phyloP scores from a whole-genome alignment of 2,888 invertebrate genomes.

The Sesia apiformis region DNA sequence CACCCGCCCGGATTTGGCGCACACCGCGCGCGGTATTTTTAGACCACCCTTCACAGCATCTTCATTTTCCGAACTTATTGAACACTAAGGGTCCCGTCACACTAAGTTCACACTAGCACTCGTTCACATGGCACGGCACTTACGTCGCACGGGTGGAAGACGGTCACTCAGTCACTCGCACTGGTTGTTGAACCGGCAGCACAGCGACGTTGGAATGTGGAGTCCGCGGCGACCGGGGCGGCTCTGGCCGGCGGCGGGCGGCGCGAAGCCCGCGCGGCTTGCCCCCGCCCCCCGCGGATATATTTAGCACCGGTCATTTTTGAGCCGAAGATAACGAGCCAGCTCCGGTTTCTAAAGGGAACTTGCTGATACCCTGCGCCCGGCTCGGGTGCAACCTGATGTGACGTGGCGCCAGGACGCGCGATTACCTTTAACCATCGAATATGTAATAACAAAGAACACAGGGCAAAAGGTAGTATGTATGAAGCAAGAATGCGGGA shows the following conservation, averaged over 20 bases:
- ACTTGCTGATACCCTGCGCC: conserved; percentile 17
- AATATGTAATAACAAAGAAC: no score
- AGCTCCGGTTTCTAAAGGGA: conserved; percentile 64
- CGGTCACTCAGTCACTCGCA: conserved; percentile 65
- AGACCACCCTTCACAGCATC: conserved; percentile 18
- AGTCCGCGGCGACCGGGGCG: conserved; percentile 81
- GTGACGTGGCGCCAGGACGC: conserved; percentile 28
- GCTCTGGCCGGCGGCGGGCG: conserved; percentile 66
- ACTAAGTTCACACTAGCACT: conserved; percentile 35
- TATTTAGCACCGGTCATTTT: conserved; percentile 60
- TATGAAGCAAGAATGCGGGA: no score
- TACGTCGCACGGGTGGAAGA: conserved; percentile 72
- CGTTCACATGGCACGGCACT: conserved; percentile 41
- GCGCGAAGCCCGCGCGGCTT: conserved; percentile 18
- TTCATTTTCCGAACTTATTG: background rate
- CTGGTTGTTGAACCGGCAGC: conserved; percentile 61
- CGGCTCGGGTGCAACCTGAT: conserved; percentile 30
- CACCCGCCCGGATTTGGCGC: conserved; percentile 35
- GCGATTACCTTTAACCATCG: conserved; percentile 6
- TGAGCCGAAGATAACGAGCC: conserved; percentile 50
- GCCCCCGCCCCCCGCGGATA: conserved; percentile 23
- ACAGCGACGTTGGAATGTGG: conserved; percentile 79
- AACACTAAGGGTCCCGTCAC: conserved; percentile 22
- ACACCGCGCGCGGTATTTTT: conserved; percentile 46
- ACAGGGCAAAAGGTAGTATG: no score